phyloP scores from a whole-genome alignment of 2,113 vertebrate species.

The Epinephelus moara region DNA sequence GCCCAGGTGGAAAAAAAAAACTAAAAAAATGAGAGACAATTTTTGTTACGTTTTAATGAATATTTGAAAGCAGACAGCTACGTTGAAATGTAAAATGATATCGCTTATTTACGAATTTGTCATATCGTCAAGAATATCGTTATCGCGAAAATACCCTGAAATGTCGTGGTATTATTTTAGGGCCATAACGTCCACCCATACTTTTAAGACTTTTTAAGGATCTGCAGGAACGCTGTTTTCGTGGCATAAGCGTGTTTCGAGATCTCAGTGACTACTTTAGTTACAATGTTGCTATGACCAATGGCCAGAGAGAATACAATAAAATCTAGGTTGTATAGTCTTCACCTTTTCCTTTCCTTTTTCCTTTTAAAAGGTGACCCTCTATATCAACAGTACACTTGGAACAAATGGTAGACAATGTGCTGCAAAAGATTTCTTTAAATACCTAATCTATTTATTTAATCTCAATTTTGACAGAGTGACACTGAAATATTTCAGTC shows the following conservation, averaged over 20 bases:
- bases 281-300: neutral
- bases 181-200: too few species aligned
- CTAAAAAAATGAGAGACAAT: too few species aligned
- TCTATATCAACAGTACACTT: neutral
- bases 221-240: too few species aligned
- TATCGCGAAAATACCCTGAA: too few species aligned
- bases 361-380: neutral
- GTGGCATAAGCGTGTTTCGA: neutral
- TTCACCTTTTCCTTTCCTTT: neutral
- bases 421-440: neutral
- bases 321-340: neutral
- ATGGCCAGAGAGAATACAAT: neutral
- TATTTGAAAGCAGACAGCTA: too few species aligned
- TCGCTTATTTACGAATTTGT: too few species aligned
- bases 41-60: too few species aligned
- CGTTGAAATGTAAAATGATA: too few species aligned
- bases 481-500: neutral
- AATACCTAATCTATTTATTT: neutral
- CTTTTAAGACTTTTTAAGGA: too few species aligned
- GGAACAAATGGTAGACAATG: neutral
- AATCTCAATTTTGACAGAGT: neutral
- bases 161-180: too few species aligned
- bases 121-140: too few species aligned
- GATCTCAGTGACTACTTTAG: neutral
- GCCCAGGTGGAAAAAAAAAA: too few species aligned